These are phyloP conservation scores for Haplotaxodon microlepis DNA, from an alignment of 2,113 vertebrate genomes.

Conservation along the genomic window DNA sequence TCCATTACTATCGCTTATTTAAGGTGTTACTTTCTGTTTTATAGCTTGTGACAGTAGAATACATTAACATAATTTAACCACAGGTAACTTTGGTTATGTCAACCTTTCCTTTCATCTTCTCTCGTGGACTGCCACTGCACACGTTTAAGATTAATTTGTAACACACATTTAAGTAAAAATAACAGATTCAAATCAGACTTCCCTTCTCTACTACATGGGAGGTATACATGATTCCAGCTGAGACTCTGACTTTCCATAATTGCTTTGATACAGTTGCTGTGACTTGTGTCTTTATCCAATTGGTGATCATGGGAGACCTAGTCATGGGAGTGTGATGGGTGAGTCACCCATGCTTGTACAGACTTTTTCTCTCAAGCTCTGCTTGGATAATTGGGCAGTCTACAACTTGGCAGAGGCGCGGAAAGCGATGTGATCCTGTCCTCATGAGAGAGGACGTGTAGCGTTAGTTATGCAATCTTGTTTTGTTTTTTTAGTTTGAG, in stretches of 20 bases:
- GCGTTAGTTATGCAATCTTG: conserved; percentile 43
- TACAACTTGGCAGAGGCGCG: conserved; percentile 28
- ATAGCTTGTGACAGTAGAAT: background rate
- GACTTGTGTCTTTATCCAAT: conserved; percentile 2
- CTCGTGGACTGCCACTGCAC: background rate
- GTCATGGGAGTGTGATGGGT: conserved; percentile 57
- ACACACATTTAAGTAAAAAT: background rate
- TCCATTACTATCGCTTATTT: background rate
- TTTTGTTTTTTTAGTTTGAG: conserved; percentile 10
- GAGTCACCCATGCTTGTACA: conserved; percentile 43
- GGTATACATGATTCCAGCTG: background rate
- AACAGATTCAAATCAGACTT: background rate
- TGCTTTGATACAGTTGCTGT: background rate
- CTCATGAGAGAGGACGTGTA: conserved; percentile 31
- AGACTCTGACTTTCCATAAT: background rate
- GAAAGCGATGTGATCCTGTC: conserved; percentile 35
- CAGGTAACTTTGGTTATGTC: background rate
- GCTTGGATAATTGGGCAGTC: conserved; percentile 30
- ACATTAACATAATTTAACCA: background rate
- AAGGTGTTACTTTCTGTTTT: background rate
- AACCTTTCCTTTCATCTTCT: background rate
- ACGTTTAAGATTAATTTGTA: background rate
- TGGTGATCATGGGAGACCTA: conserved; percentile 39
- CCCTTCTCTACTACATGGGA: background rate
- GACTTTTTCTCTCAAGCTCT: conserved; percentile 23